These are phyloP conservation scores for Echinarachnius parma DNA, from an alignment of 53 echinoderm and acorn worm species.

Conservation along the genomic window DNA sequence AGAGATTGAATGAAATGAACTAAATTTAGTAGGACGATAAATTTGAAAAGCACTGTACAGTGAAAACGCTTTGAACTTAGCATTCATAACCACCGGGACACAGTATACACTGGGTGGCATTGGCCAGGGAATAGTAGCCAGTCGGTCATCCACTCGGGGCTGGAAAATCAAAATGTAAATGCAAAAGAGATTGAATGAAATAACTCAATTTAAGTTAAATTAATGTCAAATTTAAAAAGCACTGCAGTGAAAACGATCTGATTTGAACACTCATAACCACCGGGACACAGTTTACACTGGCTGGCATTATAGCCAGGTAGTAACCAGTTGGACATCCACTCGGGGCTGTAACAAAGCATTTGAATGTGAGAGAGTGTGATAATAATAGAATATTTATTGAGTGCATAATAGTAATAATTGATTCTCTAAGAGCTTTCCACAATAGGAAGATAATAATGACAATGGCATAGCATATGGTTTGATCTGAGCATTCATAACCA, in stretches of 20 bases:
- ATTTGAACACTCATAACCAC: slow-evolving; percentile 60
- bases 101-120: slow-evolving; percentile 64
- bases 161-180: background rate
- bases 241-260: slow-evolving; percentile 35
- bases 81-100: slow-evolving; percentile 85
- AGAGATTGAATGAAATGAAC: too few relatives aligned
- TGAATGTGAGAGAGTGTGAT: too few relatives aligned
- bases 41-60: too few relatives aligned
- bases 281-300: slow-evolving; percentile 73
- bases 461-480: too few relatives aligned
- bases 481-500: too few relatives aligned
- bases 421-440: background rate
- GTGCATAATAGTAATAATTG: background rate
- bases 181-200: too few relatives aligned
- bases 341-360: slow-evolving; percentile 71
- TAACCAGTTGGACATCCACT: slow-evolving; percentile 60
- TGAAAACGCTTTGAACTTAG: slow-evolving; percentile 16
- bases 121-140: slow-evolving; percentile 90
- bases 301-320: slow-evolving; percentile 85
- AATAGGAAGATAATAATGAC: too few relatives aligned
- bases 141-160: slow-evolving; percentile 58
- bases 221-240: too few relatives aligned
- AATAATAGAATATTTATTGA: too few relatives aligned
- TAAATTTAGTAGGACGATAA: too few relatives aligned
- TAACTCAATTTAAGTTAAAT: too few relatives aligned